Evolutionary conservation across 2,113 vertebrate species (phyloP), one percentile per base, ranked within the genome.

Genomic region (Cottus gobio): DNA sequence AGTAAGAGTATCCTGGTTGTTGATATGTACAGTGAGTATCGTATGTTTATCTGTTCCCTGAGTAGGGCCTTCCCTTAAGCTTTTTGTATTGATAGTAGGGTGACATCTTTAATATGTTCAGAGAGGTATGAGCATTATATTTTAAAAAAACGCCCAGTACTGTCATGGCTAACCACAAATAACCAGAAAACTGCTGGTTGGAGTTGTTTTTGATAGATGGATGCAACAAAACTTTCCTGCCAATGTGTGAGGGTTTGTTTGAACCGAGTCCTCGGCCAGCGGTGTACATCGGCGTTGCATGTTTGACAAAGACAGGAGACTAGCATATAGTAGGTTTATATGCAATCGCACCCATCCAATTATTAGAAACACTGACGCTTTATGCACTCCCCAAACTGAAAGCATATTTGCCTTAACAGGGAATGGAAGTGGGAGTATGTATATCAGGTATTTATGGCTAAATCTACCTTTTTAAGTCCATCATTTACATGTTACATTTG

Each of bases 371-470:
- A 90, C 92, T 89, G 88, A 89, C 61, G 91, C 87, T 89, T 90
- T 93, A 93, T 93, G 90, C 92, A 93, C 93, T 94, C 91, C 87
- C 77, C 61, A 75, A 90, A 87, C 88, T 73, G 82, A 86, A 91
- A 91, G 71, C 78, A 68, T 93, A 90, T 89, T 91, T 93, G 94
- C 93, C 94, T 95, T 94, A 94, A 90, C 68, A 75, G 83, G 90
- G 82, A 85, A 89, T 80, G 75, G 30, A 92, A 87, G 88, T 89
- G 75, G 87, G 73, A 83, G 89, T 86, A 79, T 86, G 56, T 91
- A 85, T 91, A 91, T 92, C 93, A 93, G 92, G 91, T 94, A 92
- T 94, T 94, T 93, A 92, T 90, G 87, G 83, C 80, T 90, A 91
- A 90, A 88, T 93, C 92, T 93, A 93, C 91, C 88, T 92, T 92